Percentiles rank a stretch among this genome's conserved stretches.
These are phyloP conservation scores for Saccostrea echinata DNA, from an alignment of 1,140 invertebrate genomes.

Conservation along the genomic window DNA sequence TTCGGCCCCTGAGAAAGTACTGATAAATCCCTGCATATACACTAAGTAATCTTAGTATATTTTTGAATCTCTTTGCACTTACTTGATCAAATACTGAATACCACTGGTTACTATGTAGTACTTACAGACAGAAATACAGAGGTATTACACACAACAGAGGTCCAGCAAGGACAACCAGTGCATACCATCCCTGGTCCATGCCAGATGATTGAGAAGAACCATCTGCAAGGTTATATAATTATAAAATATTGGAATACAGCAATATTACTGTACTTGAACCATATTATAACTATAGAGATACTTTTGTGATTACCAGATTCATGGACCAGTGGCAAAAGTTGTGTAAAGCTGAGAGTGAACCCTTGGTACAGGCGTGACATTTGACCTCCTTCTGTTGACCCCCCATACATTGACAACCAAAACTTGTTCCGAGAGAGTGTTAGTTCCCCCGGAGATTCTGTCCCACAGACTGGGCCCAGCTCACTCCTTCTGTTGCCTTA, in stretches of 20 bases:
- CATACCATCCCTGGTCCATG: background rate
- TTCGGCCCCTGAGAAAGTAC: no score
- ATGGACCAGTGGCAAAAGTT: background rate
- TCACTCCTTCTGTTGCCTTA: background rate
- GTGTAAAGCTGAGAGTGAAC: background rate
- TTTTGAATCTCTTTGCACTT: no score
- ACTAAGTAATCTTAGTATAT: no score
- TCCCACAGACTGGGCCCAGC: background rate
- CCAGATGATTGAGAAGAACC: background rate
- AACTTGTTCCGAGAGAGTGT: background rate
- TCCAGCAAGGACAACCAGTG: background rate
- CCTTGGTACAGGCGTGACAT: background rate
- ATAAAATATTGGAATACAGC: no score
- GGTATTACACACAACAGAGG: background rate
- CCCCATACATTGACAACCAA: background rate
- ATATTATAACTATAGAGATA: no score
- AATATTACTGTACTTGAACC: no score
- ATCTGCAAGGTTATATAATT: background rate
- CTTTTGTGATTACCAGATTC: slow-evolving; percentile 27
- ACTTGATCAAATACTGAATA: background rate
- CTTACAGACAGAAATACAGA: slow-evolving; percentile 9
- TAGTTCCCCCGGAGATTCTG: background rate
- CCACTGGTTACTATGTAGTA: background rate
- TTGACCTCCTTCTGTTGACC: background rate
- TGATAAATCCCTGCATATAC: no score